Evolutionary conservation across 2,797 vertebrate genomes (phyloP).

Genomic region (Miichthys miiuy): DNA sequence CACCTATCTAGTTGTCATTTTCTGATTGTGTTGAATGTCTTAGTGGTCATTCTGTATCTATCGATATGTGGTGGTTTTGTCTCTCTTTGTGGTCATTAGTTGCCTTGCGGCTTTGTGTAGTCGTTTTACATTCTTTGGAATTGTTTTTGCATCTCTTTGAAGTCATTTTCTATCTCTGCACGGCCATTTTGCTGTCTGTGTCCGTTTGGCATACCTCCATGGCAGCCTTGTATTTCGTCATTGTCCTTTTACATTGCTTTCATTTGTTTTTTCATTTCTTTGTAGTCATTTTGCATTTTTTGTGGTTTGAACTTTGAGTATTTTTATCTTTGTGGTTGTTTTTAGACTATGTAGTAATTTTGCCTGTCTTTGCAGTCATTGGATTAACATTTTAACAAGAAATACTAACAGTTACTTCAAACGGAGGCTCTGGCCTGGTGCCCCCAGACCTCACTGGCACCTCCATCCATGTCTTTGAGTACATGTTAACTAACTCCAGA

Average conservation of each 20-base stretch:
- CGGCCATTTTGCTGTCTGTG: background rate
- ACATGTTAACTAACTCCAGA: conserved; percentile 5
- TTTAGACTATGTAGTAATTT: background rate
- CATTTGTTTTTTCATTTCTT: background rate
- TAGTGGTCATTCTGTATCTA: no score
- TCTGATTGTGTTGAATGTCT: no score
- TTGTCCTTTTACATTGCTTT: no score
- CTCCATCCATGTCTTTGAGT: conserved; percentile 1
- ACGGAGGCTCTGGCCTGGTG: background rate
- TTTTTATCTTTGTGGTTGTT: background rate
- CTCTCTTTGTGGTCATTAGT: no score
- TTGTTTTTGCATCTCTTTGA: background rate
- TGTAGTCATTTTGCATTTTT: background rate
- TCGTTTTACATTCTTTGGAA: no score
- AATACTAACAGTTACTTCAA: background rate
- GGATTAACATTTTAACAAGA: background rate
- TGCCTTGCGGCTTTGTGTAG: no score
- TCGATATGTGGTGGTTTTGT: no score
- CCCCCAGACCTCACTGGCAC: background rate
- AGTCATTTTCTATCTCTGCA: background rate
- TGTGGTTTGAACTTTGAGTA: no score
- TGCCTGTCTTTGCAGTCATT: background rate
- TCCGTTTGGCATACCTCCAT: no score
- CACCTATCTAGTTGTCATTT: no score
- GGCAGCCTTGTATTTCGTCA: no score